These are phyloP conservation scores for Cosmorhoe ocellata DNA, from an alignment of 2,888 invertebrate genomes.

Conservation along the genomic window DNA sequence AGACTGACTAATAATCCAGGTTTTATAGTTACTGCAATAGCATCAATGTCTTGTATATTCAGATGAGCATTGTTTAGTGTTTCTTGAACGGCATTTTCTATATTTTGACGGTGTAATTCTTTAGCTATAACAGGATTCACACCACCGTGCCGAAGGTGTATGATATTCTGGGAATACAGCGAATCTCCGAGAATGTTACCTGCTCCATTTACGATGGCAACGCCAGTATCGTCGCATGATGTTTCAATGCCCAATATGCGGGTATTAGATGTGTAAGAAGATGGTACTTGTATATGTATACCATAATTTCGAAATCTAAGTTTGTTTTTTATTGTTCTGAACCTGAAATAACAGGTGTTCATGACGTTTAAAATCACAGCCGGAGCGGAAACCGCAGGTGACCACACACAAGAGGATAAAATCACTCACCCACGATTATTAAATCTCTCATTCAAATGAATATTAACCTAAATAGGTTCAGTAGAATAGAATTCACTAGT, in stretches of 20 bases:
- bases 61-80: constrained; percentile 85
- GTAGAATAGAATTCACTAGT: too few relatives aligned
- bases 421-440: too few relatives aligned
- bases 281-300: neutral
- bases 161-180: constrained; percentile 89
- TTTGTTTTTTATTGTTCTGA: neutral
- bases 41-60: constrained; percentile 86
- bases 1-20: constrained; percentile 93
- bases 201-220: constrained; percentile 89
- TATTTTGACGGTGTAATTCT: constrained; percentile 90
- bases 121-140: constrained; percentile 94
- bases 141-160: constrained; percentile 90
- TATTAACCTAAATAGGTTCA: too few relatives aligned
- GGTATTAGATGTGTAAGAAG: constrained; percentile 18
- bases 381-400: too few relatives aligned
- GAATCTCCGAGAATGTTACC: constrained; percentile 91
- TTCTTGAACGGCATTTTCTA: constrained; percentile 86
- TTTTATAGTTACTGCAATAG: constrained; percentile 94
- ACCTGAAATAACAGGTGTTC: neutral
- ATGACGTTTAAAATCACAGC: neutral
- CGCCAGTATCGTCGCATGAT: constrained; percentile 98
- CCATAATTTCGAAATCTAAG: neutral
- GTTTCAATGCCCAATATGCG: constrained; percentile 95
- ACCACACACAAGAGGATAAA: too few relatives aligned
- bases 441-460: too few relatives aligned